Conservation (phyloP, 2,113 vertebrate genomes). For the Echinops telfairi region DNA sequence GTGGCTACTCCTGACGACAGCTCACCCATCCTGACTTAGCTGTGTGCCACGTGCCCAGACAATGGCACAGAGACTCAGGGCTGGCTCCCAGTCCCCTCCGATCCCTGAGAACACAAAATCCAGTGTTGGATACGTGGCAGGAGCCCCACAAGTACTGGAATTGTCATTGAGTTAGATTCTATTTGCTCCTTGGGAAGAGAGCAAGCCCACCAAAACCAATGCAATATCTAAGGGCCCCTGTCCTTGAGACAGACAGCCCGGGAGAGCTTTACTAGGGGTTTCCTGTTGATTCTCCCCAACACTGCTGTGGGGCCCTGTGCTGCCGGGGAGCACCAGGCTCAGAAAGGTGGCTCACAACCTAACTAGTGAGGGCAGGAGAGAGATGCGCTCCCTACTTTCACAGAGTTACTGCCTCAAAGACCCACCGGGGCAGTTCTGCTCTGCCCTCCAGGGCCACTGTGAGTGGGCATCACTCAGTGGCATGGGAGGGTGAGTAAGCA, state of each 20-base stretch:
- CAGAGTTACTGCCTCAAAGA: too few species aligned
- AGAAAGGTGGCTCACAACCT: background rate
- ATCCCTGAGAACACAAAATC: background rate
- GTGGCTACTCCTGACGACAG: background rate
- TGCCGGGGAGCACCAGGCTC: background rate
- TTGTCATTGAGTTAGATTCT: conserved; percentile 3
- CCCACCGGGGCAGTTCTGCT: too few species aligned
- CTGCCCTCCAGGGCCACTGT: too few species aligned
- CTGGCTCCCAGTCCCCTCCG: background rate
- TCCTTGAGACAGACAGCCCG: background rate
- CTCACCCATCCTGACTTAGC: conserved; percentile 4
- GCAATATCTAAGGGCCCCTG: background rate
- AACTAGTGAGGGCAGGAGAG: background rate
- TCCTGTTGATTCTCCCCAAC: background rate
- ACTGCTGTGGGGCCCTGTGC: background rate
- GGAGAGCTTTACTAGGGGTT: background rate
- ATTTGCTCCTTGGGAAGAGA: background rate
- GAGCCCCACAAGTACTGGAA: background rate
- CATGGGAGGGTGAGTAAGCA: too few species aligned
- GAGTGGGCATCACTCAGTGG: too few species aligned
- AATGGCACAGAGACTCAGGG: background rate
- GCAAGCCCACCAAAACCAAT: background rate
- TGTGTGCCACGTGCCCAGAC: accelerated
- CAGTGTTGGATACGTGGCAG: background rate
- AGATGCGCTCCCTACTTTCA: too few species aligned